phyloP scores from a whole-genome alignment of 2,797 vertebrate species.

The Sciurus vulgaris region DNA sequence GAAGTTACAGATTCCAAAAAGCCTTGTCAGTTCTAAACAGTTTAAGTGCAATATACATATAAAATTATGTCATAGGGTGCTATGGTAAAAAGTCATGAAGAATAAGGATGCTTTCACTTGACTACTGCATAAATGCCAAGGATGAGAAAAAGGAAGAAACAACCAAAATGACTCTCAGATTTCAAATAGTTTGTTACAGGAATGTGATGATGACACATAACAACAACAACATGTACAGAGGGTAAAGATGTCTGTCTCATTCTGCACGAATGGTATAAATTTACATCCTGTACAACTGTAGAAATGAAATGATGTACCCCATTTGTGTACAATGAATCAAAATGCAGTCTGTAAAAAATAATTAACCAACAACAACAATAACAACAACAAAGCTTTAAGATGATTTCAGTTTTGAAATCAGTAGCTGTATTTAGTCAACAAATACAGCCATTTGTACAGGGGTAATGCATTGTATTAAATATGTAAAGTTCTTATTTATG shows the following conservation, averaged over 20 bases:
- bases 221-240: background rate
- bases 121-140: background rate
- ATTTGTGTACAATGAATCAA: too few species aligned
- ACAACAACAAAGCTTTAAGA: too few species aligned
- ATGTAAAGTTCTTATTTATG: too few species aligned
- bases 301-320: too few species aligned
- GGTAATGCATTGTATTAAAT: too few species aligned
- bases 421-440: background rate
- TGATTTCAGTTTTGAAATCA: background rate
- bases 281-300: too few species aligned
- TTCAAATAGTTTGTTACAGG: background rate
- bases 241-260: too few species aligned
- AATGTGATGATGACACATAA: background rate
- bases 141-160: background rate
- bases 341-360: too few species aligned
- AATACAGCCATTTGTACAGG: background rate
- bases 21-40: background rate
- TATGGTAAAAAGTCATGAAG: background rate
- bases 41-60: background rate
- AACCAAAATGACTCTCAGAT: background rate
- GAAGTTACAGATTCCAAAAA: conserved; percentile 1
- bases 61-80: background rate
- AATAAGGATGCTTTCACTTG: background rate
- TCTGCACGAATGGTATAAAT: too few species aligned
- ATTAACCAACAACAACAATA: too few species aligned